Evolutionary conservation across 2,888 invertebrate species (phyloP).

Genomic region (Cabera pusaria): DNA sequence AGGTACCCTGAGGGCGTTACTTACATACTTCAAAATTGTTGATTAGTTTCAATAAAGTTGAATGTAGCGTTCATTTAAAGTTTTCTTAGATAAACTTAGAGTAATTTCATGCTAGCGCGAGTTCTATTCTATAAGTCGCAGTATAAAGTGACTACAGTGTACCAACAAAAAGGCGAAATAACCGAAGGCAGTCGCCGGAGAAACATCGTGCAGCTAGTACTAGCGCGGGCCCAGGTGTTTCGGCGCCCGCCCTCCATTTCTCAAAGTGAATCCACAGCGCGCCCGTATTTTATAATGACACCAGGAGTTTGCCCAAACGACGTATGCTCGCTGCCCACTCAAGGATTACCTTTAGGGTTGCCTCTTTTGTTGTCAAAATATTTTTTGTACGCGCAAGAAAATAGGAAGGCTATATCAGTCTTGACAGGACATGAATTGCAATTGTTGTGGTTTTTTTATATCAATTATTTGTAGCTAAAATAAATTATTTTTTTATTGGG

Average conservation of each 20-base stretch:
- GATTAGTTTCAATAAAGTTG: slow-evolving; percentile 3
- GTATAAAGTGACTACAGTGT: slow-evolving; percentile 43
- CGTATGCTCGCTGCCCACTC: slow-evolving; percentile 74
- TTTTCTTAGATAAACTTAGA: slow-evolving; percentile 21
- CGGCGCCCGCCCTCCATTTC: slow-evolving; percentile 69
- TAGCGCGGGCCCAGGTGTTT: slow-evolving; percentile 62
- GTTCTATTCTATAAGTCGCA: slow-evolving; percentile 41
- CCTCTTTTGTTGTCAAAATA: slow-evolving; percentile 45
- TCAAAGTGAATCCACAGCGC: slow-evolving; percentile 75
- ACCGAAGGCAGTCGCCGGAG: slow-evolving; percentile 41
- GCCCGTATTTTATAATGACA: slow-evolving; percentile 80
- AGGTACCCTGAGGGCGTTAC: no score
- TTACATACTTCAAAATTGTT: no score
- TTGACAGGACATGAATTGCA: slow-evolving; percentile 22
- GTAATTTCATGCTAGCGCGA: slow-evolving; percentile 24
- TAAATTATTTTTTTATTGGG: no score
- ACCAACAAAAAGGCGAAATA: slow-evolving; percentile 50
- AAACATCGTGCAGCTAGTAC: slow-evolving; percentile 32
- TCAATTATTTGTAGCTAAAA: no score
- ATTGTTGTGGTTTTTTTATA: slow-evolving; percentile 12
- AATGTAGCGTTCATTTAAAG: slow-evolving; percentile 27
- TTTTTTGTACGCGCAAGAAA: slow-evolving; percentile 40
- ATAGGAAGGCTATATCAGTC: slow-evolving; percentile 28
- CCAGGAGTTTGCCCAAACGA: slow-evolving; percentile 68
- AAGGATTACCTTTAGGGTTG: slow-evolving; percentile 66